A percentile compares a stretch with the other conserved stretches of the same genome.
Evolutionary conservation across 2,888 invertebrate genomes (phyloP).

Genomic region (Meiosimyza decipiens): DNA sequence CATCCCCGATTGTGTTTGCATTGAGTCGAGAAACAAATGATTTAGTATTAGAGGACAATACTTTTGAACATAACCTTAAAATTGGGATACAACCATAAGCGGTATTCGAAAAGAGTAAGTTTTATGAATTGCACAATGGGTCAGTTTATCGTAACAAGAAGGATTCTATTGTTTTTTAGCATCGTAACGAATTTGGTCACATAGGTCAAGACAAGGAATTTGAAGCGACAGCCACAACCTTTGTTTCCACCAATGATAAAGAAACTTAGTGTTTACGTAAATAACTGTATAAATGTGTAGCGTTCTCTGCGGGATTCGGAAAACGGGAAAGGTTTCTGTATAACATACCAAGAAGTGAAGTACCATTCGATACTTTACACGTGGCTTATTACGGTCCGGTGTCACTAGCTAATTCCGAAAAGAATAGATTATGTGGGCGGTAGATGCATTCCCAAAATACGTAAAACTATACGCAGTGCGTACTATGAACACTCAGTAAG

Average conservation of each 20-base stretch:
- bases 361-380: too few relatives aligned
- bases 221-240: slow-evolving; percentile 5
- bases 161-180: slow-evolving; percentile 17
- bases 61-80: slow-evolving; percentile 34
- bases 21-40: slow-evolving; percentile 33
- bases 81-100: background rate
- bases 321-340: too few relatives aligned
- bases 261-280: slow-evolving; percentile 12
- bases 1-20: slow-evolving; percentile 39
- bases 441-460: background rate
- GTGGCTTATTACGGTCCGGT: too few relatives aligned
- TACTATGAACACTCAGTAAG: too few relatives aligned
- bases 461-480: background rate
- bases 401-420: too few relatives aligned
- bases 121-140: slow-evolving; percentile 7
- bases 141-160: background rate
- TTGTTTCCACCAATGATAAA: slow-evolving; percentile 21
- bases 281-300: too few relatives aligned
- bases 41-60: slow-evolving; percentile 37
- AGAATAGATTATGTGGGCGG: background rate
- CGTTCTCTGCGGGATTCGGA: too few relatives aligned
- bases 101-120: background rate
- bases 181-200: slow-evolving; percentile 27
- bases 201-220: slow-evolving; percentile 24
- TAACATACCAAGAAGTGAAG: too few relatives aligned